Evolutionary conservation across 2,797 vertebrate genomes (phyloP), one percentile per base, ranked within the genome.

Genomic region (Platyrinchus mystaceus): DNA sequence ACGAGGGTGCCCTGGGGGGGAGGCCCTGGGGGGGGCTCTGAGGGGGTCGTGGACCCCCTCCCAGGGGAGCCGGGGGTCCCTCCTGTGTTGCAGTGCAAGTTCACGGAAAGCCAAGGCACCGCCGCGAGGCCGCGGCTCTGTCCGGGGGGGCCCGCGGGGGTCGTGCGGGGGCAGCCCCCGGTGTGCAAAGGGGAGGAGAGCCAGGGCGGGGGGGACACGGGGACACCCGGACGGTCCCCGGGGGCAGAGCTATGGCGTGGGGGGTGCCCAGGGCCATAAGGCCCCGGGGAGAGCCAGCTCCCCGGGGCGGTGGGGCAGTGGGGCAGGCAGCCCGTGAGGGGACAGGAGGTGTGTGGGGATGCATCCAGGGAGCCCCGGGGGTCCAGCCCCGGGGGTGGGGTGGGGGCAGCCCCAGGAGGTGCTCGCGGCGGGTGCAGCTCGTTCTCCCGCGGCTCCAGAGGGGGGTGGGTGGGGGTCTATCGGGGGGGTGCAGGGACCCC

Each of bases 401-500:
- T 37, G 50, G 75, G 50, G 50, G 36, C 14, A 22, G 67, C 64
- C 47, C 46, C 73, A 36, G 47, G 79, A 94, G 87, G 37, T 2
- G 10, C 89, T 18, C 71, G 84, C 27, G 2, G 66, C 0, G 1
- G 68, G 55, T 7, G 37, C 66, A 23, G 86, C 80, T 91, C 79
- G 75, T 59, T 53, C 58, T 89, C 63, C 79, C 4, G 8, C 0
- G 4, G 83, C 56, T 55, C 68, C 62, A 9, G 63, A 32, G 4
- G n/a, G 53, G 47, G 7, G 64, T 2, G 3, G 9, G 47, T 14
- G 24, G 32, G 59, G 16, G 49, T 97, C 98, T 98, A 97, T 98
- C 98, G 0, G 97, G 98, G 91, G 98, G 98, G 98, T 5, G 98
- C 96, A 22, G 98, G 98, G 94, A 99, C 98, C 93, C 97, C 97